Evolutionary conservation across 2,113 vertebrate genomes (phyloP), one percentile per base, ranked within the genome.

Genomic region (Gorsachius goisagi): DNA sequence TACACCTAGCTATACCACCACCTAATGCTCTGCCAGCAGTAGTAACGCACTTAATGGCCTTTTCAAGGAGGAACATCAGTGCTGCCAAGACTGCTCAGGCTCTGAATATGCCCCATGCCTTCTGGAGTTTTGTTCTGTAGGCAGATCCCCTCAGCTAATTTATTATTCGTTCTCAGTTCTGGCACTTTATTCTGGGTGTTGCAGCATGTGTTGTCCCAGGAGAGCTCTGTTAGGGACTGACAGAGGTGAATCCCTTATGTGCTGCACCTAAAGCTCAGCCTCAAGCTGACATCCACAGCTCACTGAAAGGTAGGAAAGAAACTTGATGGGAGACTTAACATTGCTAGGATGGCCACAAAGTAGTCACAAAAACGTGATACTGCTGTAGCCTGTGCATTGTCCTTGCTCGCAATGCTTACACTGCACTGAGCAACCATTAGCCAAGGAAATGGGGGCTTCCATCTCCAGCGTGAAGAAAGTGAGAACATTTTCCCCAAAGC

Each of bases 1-100:
- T 2, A n/a, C 1, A 20, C 1, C 2, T 1, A 9, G 0, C 6
- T 10, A 6, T 1, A 12, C 5, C 9, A 1, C 20, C 3, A 45
- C 4, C 2, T 9, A 24, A 47, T 2, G 0, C 5, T 9, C 5
- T 27, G 0, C 15, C 1, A 76, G 0, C 2, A 91, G 3, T 0
- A 59, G 11, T 3, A 44, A 52, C 4, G 0, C 19, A n/a, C 15
- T 55, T 41, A 15, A 11, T 14, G 8, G 37, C 15, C 3, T 35
- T 89, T 53, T 47, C 22, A 55, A 55, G 41, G 24, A 35, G 28
- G 22, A n/a, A 14, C 3, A 22, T n/a, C 10, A 50, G 45, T 1
- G 2, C 4, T 50, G 18, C 24, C 39, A 72, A 37, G 33, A 26
- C 12, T 67, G 11, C 21, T 88, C 2, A 32, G 14, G 22, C 9